Evolutionary conservation across 1,140 invertebrate genomes (phyloP), one percentile per base, ranked within the genome.

Genomic region (Pseudomyrmex pallidus): DNA sequence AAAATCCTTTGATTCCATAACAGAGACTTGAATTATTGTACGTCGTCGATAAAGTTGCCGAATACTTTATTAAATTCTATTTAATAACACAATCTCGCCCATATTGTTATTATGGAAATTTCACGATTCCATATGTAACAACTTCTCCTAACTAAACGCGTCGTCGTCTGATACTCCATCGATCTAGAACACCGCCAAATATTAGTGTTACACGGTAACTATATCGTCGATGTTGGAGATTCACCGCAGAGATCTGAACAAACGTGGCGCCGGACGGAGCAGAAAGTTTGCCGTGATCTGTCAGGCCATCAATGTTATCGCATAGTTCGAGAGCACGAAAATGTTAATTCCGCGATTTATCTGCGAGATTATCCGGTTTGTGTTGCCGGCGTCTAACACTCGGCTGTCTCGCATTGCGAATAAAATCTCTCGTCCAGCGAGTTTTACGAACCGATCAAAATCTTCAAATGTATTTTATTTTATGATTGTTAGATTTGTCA

Each of bases 311-410:
- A 70, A 78, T 59, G 56, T 80, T 72, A 72, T 80, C 66, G 56
- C 54, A 8, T 70, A 72, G 66, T 80, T 72, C n/a, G 44, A 2
- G 44, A 2, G 12, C 7, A 50, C 64, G 54, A 59, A 72, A 72
- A 80, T 80, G 22, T 72, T 59, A 59, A 80, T 80, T 50, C 20
- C 22, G 44, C 66, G 56, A 72, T 72, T 80, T 48, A 50, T 59
- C 44, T 44, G 17, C 54, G 20, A 7, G 54, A 61, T 80, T 72
- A 72, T 48, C 20, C 48, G 64, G 15, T 17, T 78, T 54, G 20
- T 48, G 35, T 35, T 35, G 20, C 52, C 15, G 20, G 3, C 10
- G 2, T 63, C n/a, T n/a, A 56, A 66, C 5, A 35, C 48, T 15
- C 1, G 12, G 8, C 46, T 44, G 48, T 13, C 9, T 13, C 9